phyloP scores from a whole-genome alignment of 2,888 invertebrate species.

The Ormyrus labotus region DNA sequence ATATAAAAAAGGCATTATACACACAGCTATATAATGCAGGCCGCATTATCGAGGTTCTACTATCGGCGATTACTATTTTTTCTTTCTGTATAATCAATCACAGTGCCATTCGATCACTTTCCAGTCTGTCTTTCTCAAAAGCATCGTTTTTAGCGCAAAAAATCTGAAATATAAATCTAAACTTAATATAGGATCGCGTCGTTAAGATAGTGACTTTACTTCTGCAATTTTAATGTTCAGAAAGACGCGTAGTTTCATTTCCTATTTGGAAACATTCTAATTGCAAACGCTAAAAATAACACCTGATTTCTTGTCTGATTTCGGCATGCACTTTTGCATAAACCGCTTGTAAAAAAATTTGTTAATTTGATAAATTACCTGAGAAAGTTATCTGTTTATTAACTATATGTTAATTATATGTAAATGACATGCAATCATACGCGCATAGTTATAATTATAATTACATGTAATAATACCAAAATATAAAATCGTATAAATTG shows the following conservation, averaged over 20 bases:
- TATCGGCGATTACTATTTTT: constrained; percentile 45
- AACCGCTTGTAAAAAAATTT: constrained; percentile 12
- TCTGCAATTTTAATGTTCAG: constrained; percentile 24
- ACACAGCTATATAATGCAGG: constrained; percentile 40
- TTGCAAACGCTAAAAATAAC: not conserved
- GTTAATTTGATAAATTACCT: constrained; percentile 3
- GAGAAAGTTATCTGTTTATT: constrained; percentile 25
- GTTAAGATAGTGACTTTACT: constrained; percentile 5
- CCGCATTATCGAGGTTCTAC: constrained; percentile 40
- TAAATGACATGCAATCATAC: not conserved
- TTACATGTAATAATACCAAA: constrained; percentile 29
- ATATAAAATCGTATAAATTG: constrained; percentile 15
- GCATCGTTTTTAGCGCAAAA: constrained; percentile 13
- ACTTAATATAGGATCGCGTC: constrained; percentile 10
- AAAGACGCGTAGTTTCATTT: constrained; percentile 1
- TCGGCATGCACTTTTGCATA: not conserved
- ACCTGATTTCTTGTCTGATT: not conserved
- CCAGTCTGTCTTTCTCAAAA: constrained; percentile 50
- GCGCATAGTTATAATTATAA: constrained; percentile 7
- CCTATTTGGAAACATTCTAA: constrained; percentile 15
- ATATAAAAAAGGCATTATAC: constrained; percentile 48
- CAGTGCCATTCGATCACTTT: constrained; percentile 44
- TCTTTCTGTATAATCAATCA: constrained; percentile 35
- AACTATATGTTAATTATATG: constrained; percentile 8
- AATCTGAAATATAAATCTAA: constrained; percentile 20